Evolutionary conservation across 2,888 invertebrate species (phyloP).

Genomic region (Strigamia maritima): DNA sequence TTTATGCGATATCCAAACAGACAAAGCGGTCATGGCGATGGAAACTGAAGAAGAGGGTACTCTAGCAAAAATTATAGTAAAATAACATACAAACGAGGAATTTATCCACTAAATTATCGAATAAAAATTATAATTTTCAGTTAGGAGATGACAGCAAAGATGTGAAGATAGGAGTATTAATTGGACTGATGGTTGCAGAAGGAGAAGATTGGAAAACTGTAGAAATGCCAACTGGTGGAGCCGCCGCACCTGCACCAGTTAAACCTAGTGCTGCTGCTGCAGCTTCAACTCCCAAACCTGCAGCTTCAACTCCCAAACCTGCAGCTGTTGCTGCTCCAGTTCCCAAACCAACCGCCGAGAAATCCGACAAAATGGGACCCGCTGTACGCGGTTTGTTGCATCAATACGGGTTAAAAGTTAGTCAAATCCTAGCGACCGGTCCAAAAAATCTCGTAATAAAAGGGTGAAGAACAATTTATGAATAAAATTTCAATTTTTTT

Average conservation of each 20-base stretch:
- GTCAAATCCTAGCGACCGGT: background rate
- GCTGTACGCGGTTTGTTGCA: background rate
- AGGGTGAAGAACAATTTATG: background rate
- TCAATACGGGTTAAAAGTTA: background rate
- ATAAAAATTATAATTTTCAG: conserved; percentile 48
- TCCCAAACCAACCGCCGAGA: background rate
- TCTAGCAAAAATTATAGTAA: conserved; percentile 62
- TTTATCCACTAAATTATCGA: background rate
- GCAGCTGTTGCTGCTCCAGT: conserved; percentile 24
- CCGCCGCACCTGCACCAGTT: conserved; percentile 39
- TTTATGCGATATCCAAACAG: conserved; percentile 65
- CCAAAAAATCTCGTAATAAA: background rate
- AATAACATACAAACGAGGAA: background rate
- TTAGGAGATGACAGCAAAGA: conserved; percentile 58
- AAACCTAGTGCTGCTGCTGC: conserved; percentile 41
- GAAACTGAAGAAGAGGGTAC: conserved; percentile 62
- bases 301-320: conserved; percentile 43
- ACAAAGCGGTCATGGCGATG: conserved; percentile 62
- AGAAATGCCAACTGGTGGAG: conserved; percentile 47
- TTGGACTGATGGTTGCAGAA: conserved; percentile 61
- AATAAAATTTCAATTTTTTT: background rate
- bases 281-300: conserved; percentile 17
- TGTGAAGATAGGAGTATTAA: conserved; percentile 59
- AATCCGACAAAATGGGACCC: background rate
- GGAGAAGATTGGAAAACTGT: conserved; percentile 64